phyloP scores from a whole-genome alignment of 2,113 vertebrate species.

The Dicerorhinus sumatrensis region DNA sequence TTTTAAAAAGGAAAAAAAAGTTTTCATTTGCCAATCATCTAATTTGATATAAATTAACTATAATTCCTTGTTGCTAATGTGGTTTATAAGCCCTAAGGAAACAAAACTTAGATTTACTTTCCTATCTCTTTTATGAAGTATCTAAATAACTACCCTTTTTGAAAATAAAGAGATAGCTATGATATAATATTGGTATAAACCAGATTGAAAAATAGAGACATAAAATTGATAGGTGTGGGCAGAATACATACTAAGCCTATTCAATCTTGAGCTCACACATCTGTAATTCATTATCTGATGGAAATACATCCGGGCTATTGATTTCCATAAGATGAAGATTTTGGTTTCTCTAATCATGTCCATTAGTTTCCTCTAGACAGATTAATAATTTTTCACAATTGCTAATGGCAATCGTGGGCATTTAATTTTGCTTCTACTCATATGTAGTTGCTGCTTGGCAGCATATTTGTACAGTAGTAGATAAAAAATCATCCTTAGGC shows the following conservation, averaged over 20 bases:
- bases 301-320: constrained; percentile 54
- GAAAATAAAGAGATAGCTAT: not conserved
- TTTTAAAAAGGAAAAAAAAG: not conserved
- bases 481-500: constrained; percentile 69
- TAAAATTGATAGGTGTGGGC: not conserved
- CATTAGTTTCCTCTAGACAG: constrained; percentile 74
- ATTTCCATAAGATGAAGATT: constrained; percentile 73
- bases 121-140: not conserved
- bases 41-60: not conserved
- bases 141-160: constrained; percentile 12
- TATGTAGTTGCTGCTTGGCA: constrained; percentile 2
- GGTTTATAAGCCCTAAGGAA: not conserved
- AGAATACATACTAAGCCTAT: not conserved
- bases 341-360: constrained; percentile 66
- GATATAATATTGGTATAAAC: not conserved
- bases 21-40: not conserved
- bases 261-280: constrained; percentile 30
- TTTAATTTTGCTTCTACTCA: constrained; percentile 69
- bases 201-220: not conserved
- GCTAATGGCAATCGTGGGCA: constrained; percentile 66
- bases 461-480: constrained; percentile 46
- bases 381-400: constrained; percentile 71
- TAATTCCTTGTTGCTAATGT: not conserved
- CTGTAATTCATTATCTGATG: constrained; percentile 66
- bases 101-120: not conserved